phyloP scores from a whole-genome alignment of 2,113 vertebrate species.

The Cebus imitator region DNA sequence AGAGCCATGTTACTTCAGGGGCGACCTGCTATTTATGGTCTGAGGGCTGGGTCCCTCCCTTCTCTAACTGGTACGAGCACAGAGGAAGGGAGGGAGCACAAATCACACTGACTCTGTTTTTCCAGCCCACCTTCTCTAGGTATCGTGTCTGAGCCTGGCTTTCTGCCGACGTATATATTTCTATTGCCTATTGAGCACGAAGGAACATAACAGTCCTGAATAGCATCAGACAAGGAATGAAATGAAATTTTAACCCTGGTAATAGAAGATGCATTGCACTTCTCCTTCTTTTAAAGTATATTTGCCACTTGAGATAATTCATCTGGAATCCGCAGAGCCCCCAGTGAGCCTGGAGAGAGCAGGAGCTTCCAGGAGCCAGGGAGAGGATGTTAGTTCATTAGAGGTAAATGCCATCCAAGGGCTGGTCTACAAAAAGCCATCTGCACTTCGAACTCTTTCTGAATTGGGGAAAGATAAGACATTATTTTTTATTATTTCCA shows the following conservation, averaged over 20 bases:
- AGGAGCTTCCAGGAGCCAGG: neutral
- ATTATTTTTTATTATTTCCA: neutral
- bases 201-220: conserved; percentile 24
- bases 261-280: conserved; percentile 13
- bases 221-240: conserved; percentile 29
- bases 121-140: conserved; percentile 24
- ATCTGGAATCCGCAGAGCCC: neutral
- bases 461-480: neutral
- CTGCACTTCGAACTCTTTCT: neutral
- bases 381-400: neutral
- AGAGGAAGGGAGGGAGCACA: neutral
- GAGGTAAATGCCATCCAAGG: neutral
- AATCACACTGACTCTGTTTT: neutral
- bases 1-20: neutral
- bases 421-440: neutral
- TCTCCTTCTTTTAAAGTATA: conserved; percentile 36
- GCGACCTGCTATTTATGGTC: conserved; percentile 18
- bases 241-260: conserved; percentile 34
- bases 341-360: neutral
- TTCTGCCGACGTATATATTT: neutral
- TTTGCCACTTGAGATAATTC: conserved; percentile 49
- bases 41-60: neutral
- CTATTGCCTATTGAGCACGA: conserved; percentile 11
- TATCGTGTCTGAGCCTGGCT: neutral
- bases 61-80: conserved; percentile 37